Evolutionary conservation across 1,140 invertebrate species (phyloP), one percentile per base, ranked within the genome.

Genomic region (Anastatus disparis): DNA sequence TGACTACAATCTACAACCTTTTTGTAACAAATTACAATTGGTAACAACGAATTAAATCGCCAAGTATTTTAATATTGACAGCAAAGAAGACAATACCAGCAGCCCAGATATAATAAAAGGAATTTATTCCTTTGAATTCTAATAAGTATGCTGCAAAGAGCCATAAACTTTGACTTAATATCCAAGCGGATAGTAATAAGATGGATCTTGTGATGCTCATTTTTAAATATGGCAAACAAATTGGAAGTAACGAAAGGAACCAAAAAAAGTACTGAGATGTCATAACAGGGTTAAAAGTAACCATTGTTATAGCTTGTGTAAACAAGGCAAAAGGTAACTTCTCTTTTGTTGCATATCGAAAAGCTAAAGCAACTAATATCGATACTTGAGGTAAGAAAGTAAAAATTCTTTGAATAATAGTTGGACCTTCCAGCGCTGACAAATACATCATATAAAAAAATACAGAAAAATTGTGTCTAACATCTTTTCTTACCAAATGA

Each of bases 201-300:
- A 88, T 2, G n/a, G 88, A 79, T 61, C 89, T 88, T 20, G 73
- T 81, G 3, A 79, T 74, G 9, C 87, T 85, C 55, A 91, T 85
- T 70, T 87, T 86, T 3, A 95, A 87, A 80, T 90, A 88, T 26
- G 90, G 93, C 13, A 90, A 88, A 79, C 88, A 94, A 44, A 94
- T 74, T 1, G 97, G 96, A 17, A 99, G 83, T 9, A 98, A 79
- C 17, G 93, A 93, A 38, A 99, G 82, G 81, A 97, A 98, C 97
- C 98, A 99, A 40, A 99, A 88, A 78, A 99, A 99, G 84, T 99
- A 99, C 85, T 99, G 97, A 17, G 96, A 97, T 12, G 98, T 99
- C 72, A 97, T 90, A 0, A 99, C 97, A 81, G 96, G 95, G 86
- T 99, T 99, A 76, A 95, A 97, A 6, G 92, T 92, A 0, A 99